Evolutionary conservation across 2,113 vertebrate species (phyloP), one percentile per base, ranked within the genome.

Genomic region (Heliornis fulica): DNA sequence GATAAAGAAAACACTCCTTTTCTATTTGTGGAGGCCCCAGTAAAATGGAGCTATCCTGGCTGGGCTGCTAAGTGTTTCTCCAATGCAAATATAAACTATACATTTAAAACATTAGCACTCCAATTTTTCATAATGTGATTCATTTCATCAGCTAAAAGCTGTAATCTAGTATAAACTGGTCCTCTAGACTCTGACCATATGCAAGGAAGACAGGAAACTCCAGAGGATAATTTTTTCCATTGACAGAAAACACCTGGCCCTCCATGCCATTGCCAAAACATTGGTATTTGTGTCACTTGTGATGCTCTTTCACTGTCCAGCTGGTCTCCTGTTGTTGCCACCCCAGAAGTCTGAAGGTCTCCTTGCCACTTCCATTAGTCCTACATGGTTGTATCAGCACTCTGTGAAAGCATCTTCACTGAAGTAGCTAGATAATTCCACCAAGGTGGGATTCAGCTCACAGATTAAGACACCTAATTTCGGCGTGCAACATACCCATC

Each of bases 131-230:
- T 74, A n/a, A 41, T 40, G 34, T 63, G 41, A 71, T 54, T 77
- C 10, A 75, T 92, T 96, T 86, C 79, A 74, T 22, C 54, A 90
- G 46, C 79, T 81, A 81, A 90, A 94, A 92, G 71, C 79, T 94
- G 17, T 11, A 86, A 51, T 54, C 59, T 72, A 61, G 90, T 83
- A 79, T 64, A 34, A 57, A 8, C 28, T 59, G 64, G 61, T 57
- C 74, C 68, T 68, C 74, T 53, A 85, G 72, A 68, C 43, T 50
- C 78, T 4, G 8, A 31, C 36, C 61, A 14, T 29, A 28, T 0
- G 0, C 53, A 53, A 12, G 1, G 2, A 31, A 87, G 65, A 82
- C 48, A 80, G 32, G 36, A 59, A 78, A 15, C 64, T 74, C 83
- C 51, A 86, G 54, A 66, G 54, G 13, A 8, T 34, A 9, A 63